Conservation (phyloP, 2,797 vertebrate species). For the Sebastes paucispinis region DNA sequence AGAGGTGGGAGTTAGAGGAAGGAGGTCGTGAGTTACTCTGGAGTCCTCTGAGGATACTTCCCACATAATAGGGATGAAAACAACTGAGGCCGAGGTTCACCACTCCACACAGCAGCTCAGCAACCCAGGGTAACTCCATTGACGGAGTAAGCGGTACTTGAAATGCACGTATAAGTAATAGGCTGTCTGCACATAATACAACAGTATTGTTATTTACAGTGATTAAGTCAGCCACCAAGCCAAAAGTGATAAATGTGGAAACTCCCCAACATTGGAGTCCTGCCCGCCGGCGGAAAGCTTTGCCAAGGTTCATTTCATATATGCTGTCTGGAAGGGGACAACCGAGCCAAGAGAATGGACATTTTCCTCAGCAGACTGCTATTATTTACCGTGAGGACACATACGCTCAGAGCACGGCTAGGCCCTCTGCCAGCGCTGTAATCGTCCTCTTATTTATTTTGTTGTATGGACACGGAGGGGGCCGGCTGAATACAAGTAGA, state of each 20-base stretch:
- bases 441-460: conserved; percentile 65
- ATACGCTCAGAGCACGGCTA: neutral
- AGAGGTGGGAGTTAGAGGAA: neutral
- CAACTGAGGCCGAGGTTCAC: neutral
- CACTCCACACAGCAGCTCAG: neutral
- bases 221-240: neutral
- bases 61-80: conserved; percentile 25
- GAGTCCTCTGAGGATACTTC: conserved; percentile 1
- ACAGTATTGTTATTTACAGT: neutral
- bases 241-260: conserved; percentile 13
- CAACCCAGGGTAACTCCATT: neutral
- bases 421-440: conserved; percentile 52
- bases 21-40: neutral
- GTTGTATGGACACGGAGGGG: conserved; percentile 47
- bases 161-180: conserved; percentile 8
- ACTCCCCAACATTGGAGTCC: neutral
- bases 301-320: conserved; percentile 27
- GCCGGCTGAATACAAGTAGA: conserved; percentile 35
- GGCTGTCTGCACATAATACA: neutral
- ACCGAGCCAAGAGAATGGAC: conserved; percentile 42
- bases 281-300: neutral
- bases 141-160: neutral
- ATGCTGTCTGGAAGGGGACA: conserved; percentile 8
- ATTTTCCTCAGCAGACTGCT: conserved; percentile 35
- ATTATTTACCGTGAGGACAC: conserved; percentile 50